Conservation (phyloP, 2,797 vertebrate genomes). For the Margarornis squamiger region DNA sequence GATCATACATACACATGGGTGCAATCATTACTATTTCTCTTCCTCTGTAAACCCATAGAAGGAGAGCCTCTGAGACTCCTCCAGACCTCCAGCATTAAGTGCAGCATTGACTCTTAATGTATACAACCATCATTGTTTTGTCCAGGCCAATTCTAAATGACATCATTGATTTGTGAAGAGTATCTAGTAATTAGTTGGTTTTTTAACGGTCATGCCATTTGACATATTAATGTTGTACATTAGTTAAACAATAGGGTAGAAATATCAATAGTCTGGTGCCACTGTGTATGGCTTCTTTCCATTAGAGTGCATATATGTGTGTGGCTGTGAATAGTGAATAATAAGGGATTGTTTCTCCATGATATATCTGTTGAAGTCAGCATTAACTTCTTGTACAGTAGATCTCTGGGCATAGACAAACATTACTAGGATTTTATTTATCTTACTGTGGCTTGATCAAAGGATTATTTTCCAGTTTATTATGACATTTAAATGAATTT, state of each 20-base stretch:
- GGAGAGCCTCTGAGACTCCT: neutral
- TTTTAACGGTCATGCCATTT: slow-evolving; percentile 21
- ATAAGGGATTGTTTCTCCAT: slow-evolving; percentile 26
- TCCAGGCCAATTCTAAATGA: slow-evolving; percentile 11
- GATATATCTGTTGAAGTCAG: slow-evolving; percentile 56
- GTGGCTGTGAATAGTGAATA: slow-evolving; percentile 32
- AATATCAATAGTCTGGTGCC: slow-evolving; percentile 70
- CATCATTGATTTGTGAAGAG: slow-evolving; percentile 57
- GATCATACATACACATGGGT: neutral
- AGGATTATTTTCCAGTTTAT: slow-evolving; percentile 37
- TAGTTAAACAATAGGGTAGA: slow-evolving; percentile 39
- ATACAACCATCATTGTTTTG: neutral
- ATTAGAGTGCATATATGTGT: slow-evolving; percentile 42
- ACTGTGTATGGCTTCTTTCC: slow-evolving; percentile 49
- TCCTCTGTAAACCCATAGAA: neutral
- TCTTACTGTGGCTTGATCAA: slow-evolving; percentile 12
- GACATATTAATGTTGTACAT: slow-evolving; percentile 51
- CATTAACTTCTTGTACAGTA: slow-evolving; percentile 35
- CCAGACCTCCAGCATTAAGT: neutral
- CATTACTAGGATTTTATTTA: slow-evolving; percentile 49
- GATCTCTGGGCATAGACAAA: slow-evolving; percentile 30
- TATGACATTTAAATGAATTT: slow-evolving; percentile 42
- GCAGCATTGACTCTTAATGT: neutral
- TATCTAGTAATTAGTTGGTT: slow-evolving; percentile 35
- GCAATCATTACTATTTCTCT: neutral